phyloP scores from a whole-genome alignment of 2,797 vertebrate genomes.

The Hybognathus amarus region DNA sequence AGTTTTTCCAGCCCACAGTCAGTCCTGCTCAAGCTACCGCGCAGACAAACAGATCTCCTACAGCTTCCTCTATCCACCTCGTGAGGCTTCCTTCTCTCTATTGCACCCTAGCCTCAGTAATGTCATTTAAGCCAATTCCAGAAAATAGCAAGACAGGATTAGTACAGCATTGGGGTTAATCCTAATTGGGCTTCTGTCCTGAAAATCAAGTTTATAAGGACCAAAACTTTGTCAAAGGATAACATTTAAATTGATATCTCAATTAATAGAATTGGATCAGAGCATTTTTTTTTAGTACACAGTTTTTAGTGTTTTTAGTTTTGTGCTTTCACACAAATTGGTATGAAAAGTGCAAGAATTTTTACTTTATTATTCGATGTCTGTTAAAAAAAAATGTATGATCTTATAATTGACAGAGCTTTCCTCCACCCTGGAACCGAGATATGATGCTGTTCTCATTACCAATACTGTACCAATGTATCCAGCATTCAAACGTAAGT shows the following conservation, averaged over 20 bases:
- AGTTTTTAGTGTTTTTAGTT: neutral
- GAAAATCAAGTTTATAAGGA: neutral
- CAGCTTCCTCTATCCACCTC: conserved; percentile 92
- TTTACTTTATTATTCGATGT: neutral
- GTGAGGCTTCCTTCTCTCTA: conserved; percentile 75
- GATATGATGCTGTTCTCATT: conserved; percentile 90
- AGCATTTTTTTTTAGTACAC: neutral
- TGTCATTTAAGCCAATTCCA: neutral
- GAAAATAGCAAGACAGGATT: no score
- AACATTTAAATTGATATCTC: neutral
- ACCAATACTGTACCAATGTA: conserved; percentile 97
- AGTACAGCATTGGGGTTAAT: neutral
- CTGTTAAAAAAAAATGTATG: neutral
- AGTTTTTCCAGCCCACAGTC: conserved; percentile 87
- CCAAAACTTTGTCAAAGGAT: neutral
- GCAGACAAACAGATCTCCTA: conserved; percentile 90
- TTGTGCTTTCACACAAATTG: neutral
- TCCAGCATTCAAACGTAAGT: conserved; percentile 96
- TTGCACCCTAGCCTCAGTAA: neutral
- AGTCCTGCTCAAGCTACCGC: conserved; percentile 89
- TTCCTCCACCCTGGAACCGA: conserved; percentile 85
- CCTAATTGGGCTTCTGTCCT: neutral
- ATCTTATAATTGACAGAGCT: conserved; percentile 81
- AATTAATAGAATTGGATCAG: neutral
- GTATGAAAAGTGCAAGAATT: neutral